Base-by-base conservation (phyloP, 2,888 invertebrate species). In the Melipona beecheii region DNA sequence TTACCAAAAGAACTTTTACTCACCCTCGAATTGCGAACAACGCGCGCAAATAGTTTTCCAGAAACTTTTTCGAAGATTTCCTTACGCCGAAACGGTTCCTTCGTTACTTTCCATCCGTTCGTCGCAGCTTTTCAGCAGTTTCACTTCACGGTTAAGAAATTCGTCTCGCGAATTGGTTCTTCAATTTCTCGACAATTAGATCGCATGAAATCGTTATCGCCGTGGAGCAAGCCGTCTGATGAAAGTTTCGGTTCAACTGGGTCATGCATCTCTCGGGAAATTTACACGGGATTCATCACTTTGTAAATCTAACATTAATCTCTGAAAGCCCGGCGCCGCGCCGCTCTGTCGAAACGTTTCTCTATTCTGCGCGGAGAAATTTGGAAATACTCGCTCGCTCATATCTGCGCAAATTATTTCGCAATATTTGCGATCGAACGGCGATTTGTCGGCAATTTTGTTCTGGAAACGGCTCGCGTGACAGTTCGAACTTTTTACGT, bases 261-360 rank as follows among this genome's bases (percentile, higher is more conserved):
- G 24, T 43, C 60, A 43, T 31, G 68, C 58, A 69, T 58, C 68
- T 62, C 68, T 24, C 78, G 78, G 78, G 78, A 72, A 78, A 81
- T 81, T 78, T 81, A 72, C 72, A 68, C 72, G n/a, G 71, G 68
- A 81, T 78, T 72, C 81, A 60, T 71, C 66, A 54, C 78, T 78
- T 72, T 78, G 71, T 58, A 72, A 81, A 81, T 78, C 71, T 66
- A 66, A 72, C 71, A 78, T 81, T 78, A 81, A 81, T 81, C 81
- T 72, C 27, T 19, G 66, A 66, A 58, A 78, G 71, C 66, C 49
- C 65, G 0, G 24, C 31, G 24, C 31, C 21, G 52, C 21, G 49
- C 36, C 5, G 21, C 49, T 0, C 43, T 24, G 69, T 62, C 15
- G 77, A 62, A 69, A 79, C 50, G 19, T 27, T 27, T 36, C 36